Evolutionary conservation across 2,888 invertebrate genomes (phyloP), one percentile per base, ranked within the genome.

Genomic region (Hydrotaea cyrtoneurina): DNA sequence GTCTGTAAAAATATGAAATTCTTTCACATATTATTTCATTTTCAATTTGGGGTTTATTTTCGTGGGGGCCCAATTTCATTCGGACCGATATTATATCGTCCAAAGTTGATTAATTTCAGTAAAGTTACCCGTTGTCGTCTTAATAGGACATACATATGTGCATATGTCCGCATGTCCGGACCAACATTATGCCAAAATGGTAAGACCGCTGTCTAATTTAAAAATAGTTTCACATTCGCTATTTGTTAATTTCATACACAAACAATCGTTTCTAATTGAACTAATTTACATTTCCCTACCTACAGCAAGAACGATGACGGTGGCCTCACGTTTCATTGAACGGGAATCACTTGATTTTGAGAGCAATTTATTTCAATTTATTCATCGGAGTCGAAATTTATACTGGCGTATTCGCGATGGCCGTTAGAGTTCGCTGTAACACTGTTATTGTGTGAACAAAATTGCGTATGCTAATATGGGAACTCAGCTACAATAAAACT

Each of bases 261-360:
- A 69, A 39, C 69, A 69, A 46, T 69, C 21, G n/a, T 43, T 69
- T 69, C 43, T 46, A 69, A 69, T 69, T 69, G 69, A 46, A 69
- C 69, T 69, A 21, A 69, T 69, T 69, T 69, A 43, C 69, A 69
- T 69, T 69, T 69, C 23, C 23, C 59, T 26, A 21, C 17, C 19
- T 4, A 55, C 55, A 55, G 21, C 21, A 55, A 7, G 4, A 21
- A 3, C 21, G 11, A 10, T 21, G 50, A 21, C 69, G 21, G 1
- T 19, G 23, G 46, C 69, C n/a, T 69, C 46, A 69, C 69, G 69
- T 69, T 46, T 43, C 69, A 4, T 46, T n/a, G 19, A 10, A 23
- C 31, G 66, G 43, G 43, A 69, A 46, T 43, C 21, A 43, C 17
- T 66, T 43, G 69, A 69, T 23, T 46, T 69, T 7, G 46, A 69